phyloP scores from a whole-genome alignment of 2,888 invertebrate species.

The Metellina segmentata region DNA sequence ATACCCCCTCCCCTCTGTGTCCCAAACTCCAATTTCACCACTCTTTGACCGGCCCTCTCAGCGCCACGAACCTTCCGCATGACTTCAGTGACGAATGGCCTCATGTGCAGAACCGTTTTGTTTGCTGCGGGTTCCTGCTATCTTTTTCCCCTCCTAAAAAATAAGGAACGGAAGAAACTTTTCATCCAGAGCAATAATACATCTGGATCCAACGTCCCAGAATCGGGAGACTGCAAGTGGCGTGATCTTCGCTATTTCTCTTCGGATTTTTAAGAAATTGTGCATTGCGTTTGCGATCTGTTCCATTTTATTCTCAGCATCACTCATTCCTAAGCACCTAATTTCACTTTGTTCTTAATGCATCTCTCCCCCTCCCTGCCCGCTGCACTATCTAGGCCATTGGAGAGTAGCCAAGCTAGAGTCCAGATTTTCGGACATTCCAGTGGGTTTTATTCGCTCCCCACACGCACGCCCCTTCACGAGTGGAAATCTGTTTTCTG shows the following conservation, averaged over 20 bases:
- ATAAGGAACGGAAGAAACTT: background rate
- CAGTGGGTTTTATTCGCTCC: conserved; percentile 27
- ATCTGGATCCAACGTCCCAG: conserved; percentile 3
- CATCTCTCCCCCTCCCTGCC: background rate
- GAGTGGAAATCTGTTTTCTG: conserved; percentile 7
- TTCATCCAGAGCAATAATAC: background rate
- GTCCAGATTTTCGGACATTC: conserved; percentile 50
- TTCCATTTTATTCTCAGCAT: conserved; percentile 54
- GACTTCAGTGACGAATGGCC: conserved; percentile 29
- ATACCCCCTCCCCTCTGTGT: background rate
- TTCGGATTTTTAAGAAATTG: conserved; percentile 24
- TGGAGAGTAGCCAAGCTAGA: conserved; percentile 53
- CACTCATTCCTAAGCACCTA: conserved; percentile 67
- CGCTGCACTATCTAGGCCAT: conserved; percentile 37
- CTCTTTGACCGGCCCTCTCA: background rate
- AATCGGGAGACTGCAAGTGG: background rate
- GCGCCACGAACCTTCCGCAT: background rate
- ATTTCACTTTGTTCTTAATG: conserved; percentile 69
- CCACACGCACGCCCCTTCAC: background rate
- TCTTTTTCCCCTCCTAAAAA: background rate
- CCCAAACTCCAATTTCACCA: background rate
- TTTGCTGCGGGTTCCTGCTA: background rate
- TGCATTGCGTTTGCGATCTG: conserved; percentile 56
- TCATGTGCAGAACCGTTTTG: conserved; percentile 10
- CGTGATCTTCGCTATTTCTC: conserved; percentile 24